Percentiles rank a stretch among this genome's conserved stretches.
phyloP scores from a whole-genome alignment of 2,888 invertebrate genomes.

The Melolontha melolontha region DNA sequence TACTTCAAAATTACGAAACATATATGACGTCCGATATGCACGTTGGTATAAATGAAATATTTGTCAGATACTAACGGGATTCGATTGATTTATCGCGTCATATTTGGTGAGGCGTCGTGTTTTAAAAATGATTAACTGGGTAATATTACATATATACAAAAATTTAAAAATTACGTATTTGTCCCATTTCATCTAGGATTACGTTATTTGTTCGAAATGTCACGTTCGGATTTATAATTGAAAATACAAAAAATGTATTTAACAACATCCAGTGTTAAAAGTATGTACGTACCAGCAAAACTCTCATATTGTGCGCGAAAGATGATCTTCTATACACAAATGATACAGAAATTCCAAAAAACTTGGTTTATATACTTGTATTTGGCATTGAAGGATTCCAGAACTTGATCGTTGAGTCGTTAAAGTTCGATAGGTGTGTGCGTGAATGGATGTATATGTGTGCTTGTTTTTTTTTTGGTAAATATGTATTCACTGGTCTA shows the following conservation, averaged over 20 bases:
- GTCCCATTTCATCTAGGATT: too few species aligned
- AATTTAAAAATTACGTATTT: too few species aligned
- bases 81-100: too few species aligned
- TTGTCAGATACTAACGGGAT: too few species aligned
- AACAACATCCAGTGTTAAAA: conserved; percentile 5
- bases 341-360: conserved; percentile 41
- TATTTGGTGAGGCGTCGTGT: too few species aligned
- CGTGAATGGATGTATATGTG: background rate
- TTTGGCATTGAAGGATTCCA: conserved; percentile 40
- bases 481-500: conserved; percentile 13
- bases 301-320: conserved; percentile 41
- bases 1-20: too few species aligned
- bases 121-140: too few species aligned
- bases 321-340: conserved; percentile 40
- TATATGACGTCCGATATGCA: too few species aligned
- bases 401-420: conserved; percentile 33
- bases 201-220: too few species aligned
- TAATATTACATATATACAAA: too few species aligned
- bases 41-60: too few species aligned
- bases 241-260: too few species aligned
- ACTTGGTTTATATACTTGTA: conserved; percentile 42
- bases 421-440: conserved; percentile 29
- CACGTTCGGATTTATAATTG: background rate
- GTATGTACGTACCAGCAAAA: conserved; percentile 41
- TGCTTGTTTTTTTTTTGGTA: conserved; percentile 20